phyloP scores from a whole-genome alignment of 2,113 vertebrate species.

The Naja naja region DNA sequence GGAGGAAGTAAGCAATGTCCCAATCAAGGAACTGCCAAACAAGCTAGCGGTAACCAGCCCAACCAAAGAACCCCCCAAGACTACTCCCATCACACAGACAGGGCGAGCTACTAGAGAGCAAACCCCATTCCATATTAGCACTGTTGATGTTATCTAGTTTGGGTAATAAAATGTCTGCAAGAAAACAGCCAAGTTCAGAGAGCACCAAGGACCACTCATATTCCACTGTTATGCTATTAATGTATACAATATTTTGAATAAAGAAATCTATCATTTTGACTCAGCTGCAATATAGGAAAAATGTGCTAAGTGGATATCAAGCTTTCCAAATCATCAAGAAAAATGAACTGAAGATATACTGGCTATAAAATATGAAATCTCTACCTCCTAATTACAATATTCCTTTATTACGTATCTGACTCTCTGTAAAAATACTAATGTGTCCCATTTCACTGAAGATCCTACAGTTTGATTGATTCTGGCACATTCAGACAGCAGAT shows the following conservation, averaged over 20 bases:
- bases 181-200: neutral
- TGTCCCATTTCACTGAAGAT: conserved; percentile 9
- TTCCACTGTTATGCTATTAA: neutral
- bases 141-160: neutral
- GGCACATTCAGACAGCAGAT: conserved; percentile 16
- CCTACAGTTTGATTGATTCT: conserved; percentile 16
- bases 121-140: neutral
- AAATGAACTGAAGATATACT: conserved; percentile 20
- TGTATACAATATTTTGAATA: neutral
- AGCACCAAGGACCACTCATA: neutral
- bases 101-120: neutral
- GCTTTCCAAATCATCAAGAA: neutral
- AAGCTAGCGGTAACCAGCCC: no score
- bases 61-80: neutral
- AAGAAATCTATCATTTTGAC: neutral
- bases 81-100: neutral
- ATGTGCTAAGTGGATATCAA: neutral
- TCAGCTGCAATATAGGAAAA: neutral
- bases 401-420: neutral
- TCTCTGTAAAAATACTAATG: neutral
- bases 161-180: neutral
- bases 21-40: no score
- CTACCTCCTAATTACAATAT: conserved; percentile 8
- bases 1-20: neutral
- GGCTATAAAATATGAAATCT: conserved; percentile 2